Base-by-base conservation (phyloP, 2,888 invertebrate species). In the Thecophora atra region DNA sequence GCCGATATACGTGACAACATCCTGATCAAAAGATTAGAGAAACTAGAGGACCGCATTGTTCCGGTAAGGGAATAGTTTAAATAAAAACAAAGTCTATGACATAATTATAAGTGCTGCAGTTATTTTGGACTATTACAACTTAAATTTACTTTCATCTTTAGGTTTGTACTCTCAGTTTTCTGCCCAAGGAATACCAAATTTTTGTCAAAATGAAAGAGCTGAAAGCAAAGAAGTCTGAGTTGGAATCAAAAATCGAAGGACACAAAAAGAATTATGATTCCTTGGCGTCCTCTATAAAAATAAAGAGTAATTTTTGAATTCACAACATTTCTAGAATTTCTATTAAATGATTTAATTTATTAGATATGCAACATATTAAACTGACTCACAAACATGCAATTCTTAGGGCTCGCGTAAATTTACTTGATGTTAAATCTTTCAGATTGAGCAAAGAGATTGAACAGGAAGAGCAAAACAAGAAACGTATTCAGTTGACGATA, bases 161-260 rank as follows among this genome's bases (percentile, higher is more conserved):
- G 81, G 70, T 75, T 7, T 80, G 79, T 8, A 77, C 78, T n/a
- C 79, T 84, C 21, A 79, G 75, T 15, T 82, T 81, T 70, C 71
- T 84, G 60, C 86, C 86, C 0, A 79, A 76, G 19, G 82, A 84
- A 75, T 76, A 84, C 76, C 85, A 85, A 76, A 77, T 73, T 0
- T 79, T 80, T 73, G 77, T 84, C 0, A 81, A 81, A 73, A 77
- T 85, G 30, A 76, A 83, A 19, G 83, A 85, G 30, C 74, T 85
- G 0, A 73, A 76, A 3, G 79, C 81, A 56, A 68, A 77, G 11
- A 80, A 82, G 56, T 75, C 75, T 2, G 77, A 77, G 19, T 72
- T 79, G 3, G 74, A 79, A 7, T 68, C 72, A 13, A 72, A 72
- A 3, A 72, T 80, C 13, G 74, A 75, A 0, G 84, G 84, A 71